Percentiles rank a stretch among this genome's conserved stretches.
Conservation (phyloP, 2,113 vertebrate genomes). For the Nothobranchius kuhntae region DNA sequence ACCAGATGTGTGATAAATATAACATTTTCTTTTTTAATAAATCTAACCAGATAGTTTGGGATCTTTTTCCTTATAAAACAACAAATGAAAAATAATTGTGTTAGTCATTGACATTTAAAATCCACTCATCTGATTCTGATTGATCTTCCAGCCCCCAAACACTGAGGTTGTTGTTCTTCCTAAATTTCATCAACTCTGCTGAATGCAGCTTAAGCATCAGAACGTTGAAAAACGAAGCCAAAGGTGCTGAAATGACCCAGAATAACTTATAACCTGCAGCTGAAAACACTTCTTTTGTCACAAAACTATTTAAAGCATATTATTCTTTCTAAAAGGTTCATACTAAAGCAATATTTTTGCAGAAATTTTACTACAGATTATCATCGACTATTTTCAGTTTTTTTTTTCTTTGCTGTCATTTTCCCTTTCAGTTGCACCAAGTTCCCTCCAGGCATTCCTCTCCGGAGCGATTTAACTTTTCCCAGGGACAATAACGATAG, state of each 20-base stretch:
- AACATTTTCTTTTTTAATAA: not conserved
- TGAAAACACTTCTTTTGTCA: not conserved
- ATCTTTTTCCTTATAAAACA: not conserved
- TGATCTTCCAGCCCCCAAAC: not conserved
- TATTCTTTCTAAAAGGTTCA: not conserved
- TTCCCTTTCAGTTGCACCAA: not conserved
- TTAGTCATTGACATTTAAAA: not conserved
- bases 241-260: not conserved
- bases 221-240: too few relatives aligned
- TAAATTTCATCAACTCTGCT: not conserved
- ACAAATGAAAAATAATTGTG: not conserved
- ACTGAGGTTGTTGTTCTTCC: too few relatives aligned
- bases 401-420: not conserved
- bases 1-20: too few relatives aligned
- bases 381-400: not conserved
- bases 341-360: not conserved
- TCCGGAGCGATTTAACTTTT: not conserved
- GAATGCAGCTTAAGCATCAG: not conserved
- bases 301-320: not conserved
- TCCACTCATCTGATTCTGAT: too few relatives aligned
- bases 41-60: not conserved
- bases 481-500: constrained; percentile 3
- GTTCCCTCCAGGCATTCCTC: not conserved
- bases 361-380: not conserved
- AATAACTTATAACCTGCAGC: not conserved